Percentiles rank a stretch among this genome's conserved stretches.
Evolutionary conservation across 1,140 invertebrate genomes (phyloP).

Genomic region (Acyrthosiphon pisum): DNA sequence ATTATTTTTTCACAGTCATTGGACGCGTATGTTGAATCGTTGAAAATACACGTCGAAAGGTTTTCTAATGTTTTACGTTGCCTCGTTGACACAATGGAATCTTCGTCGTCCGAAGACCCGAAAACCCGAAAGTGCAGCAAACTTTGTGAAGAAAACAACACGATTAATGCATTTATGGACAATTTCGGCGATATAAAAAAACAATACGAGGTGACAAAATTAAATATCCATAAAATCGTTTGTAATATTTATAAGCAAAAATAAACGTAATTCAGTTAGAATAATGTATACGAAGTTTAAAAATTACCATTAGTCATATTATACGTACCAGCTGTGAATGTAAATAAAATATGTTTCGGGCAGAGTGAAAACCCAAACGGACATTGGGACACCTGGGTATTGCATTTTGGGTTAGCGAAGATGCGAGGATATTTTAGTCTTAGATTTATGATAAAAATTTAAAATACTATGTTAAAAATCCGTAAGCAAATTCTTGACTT

Average conservation of each 20-base stretch:
- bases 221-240: no score
- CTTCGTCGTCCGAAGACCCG: not conserved
- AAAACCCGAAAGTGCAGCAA: not conserved
- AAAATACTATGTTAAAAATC: no score
- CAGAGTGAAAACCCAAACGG: not conserved
- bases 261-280: not conserved
- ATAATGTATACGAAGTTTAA: not conserved
- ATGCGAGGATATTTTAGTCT: no score
- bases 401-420: no score
- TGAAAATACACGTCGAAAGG: not conserved
- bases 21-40: not conserved
- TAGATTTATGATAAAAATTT: no score
- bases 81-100: not conserved
- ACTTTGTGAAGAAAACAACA: not conserved
- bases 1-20: slow-evolving; percentile 12
- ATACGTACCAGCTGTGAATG: no score
- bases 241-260: not conserved
- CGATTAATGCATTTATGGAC: not conserved
- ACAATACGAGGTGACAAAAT: not conserved
- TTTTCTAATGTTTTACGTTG: not conserved
- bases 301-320: not conserved
- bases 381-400: not conserved
- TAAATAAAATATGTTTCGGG: not conserved
- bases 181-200: not conserved
- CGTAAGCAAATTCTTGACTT: no score